phyloP scores from a whole-genome alignment of 2,113 vertebrate genomes.

The Phrynosoma platyrhinos region DNA sequence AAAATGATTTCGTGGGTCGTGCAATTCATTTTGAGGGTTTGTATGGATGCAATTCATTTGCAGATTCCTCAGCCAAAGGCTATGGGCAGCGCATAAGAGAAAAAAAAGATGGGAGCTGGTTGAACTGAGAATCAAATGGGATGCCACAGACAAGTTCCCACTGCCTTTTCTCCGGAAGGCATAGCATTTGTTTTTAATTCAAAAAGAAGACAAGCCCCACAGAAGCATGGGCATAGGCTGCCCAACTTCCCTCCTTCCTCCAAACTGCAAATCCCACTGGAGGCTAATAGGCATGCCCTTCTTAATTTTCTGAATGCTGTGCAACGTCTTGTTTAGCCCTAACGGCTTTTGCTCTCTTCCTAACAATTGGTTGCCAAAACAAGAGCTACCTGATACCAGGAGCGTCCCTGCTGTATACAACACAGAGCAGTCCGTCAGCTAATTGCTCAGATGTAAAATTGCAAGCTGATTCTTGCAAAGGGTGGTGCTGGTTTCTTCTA shows the following conservation, averaged over 20 bases:
- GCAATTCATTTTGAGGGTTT: background rate
- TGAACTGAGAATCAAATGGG: background rate
- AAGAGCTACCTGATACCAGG: background rate
- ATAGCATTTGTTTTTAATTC: background rate
- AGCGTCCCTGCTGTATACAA: background rate
- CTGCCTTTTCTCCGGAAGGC: background rate
- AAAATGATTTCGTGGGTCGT: background rate
- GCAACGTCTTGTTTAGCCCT: too few relatives aligned
- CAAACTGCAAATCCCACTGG: too few relatives aligned
- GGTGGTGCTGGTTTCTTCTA: too few relatives aligned
- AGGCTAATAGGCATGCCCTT: too few relatives aligned
- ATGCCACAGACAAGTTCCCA: background rate
- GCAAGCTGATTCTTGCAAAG: background rate
- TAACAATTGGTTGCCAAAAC: background rate
- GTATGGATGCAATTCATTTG: background rate
- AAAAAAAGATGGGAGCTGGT: background rate
- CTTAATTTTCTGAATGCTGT: background rate
- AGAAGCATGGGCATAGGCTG: background rate
- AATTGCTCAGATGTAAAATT: background rate
- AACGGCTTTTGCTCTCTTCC: background rate
- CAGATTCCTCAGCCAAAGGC: constrained; percentile 2
- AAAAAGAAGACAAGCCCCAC: background rate
- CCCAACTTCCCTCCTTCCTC: background rate
- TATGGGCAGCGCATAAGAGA: background rate
- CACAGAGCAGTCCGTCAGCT: too few relatives aligned